These are phyloP conservation scores for Lathronympha strigana DNA, from an alignment of 2,888 invertebrate genomes.

Conservation along the genomic window DNA sequence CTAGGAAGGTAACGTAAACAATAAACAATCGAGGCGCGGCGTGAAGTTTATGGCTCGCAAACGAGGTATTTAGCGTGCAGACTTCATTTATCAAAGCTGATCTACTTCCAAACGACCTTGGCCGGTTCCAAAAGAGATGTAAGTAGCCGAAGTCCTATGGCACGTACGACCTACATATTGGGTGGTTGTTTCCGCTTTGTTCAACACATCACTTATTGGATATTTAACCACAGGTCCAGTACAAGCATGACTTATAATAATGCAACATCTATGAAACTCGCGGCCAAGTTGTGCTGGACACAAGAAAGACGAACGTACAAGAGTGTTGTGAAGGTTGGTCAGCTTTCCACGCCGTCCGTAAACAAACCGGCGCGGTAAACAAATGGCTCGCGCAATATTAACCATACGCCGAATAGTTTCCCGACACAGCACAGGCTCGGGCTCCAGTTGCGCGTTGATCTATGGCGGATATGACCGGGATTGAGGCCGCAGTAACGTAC, in stretches of 20 bases:
- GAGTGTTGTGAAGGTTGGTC: neutral
- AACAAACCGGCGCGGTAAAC: neutral
- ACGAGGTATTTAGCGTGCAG: slow-evolving; percentile 10
- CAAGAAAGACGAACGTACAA: neutral
- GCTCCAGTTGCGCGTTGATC: neutral
- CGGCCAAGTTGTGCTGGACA: neutral
- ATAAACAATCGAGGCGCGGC: neutral
- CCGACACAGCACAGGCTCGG: neutral
- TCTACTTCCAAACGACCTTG: slow-evolving; percentile 10
- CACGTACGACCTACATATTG: slow-evolving; percentile 2
- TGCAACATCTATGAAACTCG: neutral
- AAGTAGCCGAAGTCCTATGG: neutral
- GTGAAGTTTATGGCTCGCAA: neutral
- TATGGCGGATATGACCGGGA: neutral
- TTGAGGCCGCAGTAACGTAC: neutral
- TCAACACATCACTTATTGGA: neutral
- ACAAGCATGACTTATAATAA: neutral
- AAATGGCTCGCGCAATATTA: slow-evolving; percentile 24
- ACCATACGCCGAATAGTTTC: slow-evolving; percentile 26
- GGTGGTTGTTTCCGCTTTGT: neutral
- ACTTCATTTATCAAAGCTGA: slow-evolving; percentile 17
- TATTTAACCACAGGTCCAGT: neutral
- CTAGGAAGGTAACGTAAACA: slow-evolving; percentile 19
- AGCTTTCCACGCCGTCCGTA: slow-evolving; percentile 7
- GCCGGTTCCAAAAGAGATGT: neutral